Base-by-base conservation (phyloP, 2,888 invertebrate species). In the Xanthostigma xanthostigma region DNA sequence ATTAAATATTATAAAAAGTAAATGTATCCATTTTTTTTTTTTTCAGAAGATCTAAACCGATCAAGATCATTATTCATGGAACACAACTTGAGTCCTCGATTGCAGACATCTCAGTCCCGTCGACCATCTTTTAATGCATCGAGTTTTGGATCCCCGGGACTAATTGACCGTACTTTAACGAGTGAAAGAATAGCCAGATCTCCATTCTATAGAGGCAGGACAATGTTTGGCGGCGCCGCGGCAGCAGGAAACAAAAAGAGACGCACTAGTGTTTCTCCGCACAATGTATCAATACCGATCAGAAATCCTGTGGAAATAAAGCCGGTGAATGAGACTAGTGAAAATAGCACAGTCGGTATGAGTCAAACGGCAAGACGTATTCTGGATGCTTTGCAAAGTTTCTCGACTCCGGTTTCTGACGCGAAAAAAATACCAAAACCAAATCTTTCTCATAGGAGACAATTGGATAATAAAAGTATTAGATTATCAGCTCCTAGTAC, bases 291-390 rank as follows among this genome's bases (percentile, higher is more conserved):
- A n/a, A 49, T 41, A 39, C 11, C 40, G 14, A 42, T 53, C 36
- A 60, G 65, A 53, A 64, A 65, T 36, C 64, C 62, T 36, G 63
- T 72, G 14, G 64, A 69, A 51, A 71, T 74, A 5, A 71, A 70
- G 53, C 72, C 73, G 5, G 63, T 68, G 2, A 71, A 63, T 52
- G 57, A 60, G 34, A 58, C 60, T 11, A 51, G 56, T 13, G 48
- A 45, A 37, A 50, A 57, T 41, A 64, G 64, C 46, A 62, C 64
- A 48, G 60, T 69, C 33, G 68, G 70, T 10, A 72, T 84, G 64
- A 84, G 86, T 60, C 75, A 77, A 53, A 84, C 90, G 5, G 83
- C 91, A 1, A 78, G 81, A 57, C 75, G 82, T 53, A 84, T 93
- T 53, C 68, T 92, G 58, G 82, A 85, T 57, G 74, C 88, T 6